Evolutionary conservation across 2,797 vertebrate genomes (phyloP), one percentile per base, ranked within the genome.

Genomic region (Lithobates pipiens): DNA sequence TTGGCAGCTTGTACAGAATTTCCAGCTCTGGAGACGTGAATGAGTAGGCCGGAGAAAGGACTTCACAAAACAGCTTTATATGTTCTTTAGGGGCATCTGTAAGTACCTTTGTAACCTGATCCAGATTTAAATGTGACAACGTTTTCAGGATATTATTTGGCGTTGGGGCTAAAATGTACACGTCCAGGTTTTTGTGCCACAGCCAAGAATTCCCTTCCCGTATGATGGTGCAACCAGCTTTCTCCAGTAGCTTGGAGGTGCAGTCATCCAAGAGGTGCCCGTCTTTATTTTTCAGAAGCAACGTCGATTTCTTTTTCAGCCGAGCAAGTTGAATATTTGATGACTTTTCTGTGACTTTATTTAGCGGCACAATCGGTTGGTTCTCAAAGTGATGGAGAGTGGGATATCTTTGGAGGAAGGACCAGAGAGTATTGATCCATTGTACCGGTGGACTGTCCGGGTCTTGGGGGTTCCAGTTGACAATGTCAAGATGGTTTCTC

Each of bases 351-450:
- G 44, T 75, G 63, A 94, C 77, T 1, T 92, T 83, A 76, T 89
- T 90, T 46, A 96, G 73, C 4, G 95, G 93, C 88, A 97, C 92
- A 61, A 97, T 90, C 79, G 96, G 96, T 44, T 96, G 89, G 5
- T 91, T 94, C 86, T 84, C 88, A 82, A 97, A 94, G 36, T 50
- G 4, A 29, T 86, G 88, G 88, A 97, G 90, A 67, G 94, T 89
- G 76, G 50, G 82, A 0, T 95, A 90, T 79, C 2, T 84, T 76
- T 92, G 93, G 69, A 97, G 93, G 90, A 96, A 97, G 54, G 88
- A 92, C 96, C 97, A 97, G 88, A 96, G 93, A 46, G 93, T 89
- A 78, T 87, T 74, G 3, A 97, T 88, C 96, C 97, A 97, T 39
- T 91, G 89, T 7, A 87, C 87, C 44, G 96, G 95, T 32, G 96